These are phyloP conservation scores for Amphipyra berbera DNA, from an alignment of 2,888 invertebrate species.

Conservation along the genomic window DNA sequence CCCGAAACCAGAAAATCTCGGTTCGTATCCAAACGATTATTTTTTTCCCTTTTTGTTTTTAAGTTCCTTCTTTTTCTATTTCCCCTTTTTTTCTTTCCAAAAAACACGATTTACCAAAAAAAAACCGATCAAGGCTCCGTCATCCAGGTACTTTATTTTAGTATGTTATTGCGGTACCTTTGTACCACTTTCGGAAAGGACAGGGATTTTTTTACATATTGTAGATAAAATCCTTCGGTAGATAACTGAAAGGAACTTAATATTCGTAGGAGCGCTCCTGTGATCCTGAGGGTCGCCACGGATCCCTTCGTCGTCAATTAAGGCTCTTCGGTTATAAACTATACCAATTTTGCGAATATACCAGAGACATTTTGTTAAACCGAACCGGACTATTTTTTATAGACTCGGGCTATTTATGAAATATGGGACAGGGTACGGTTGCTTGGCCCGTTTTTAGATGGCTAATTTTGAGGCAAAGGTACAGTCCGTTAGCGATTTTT, in stretches of 20 bases:
- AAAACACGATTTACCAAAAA: too few relatives aligned
- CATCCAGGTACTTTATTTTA: too few relatives aligned
- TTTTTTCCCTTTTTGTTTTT: too few relatives aligned
- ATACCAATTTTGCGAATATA: slow-evolving; percentile 49
- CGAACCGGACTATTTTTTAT: slow-evolving; percentile 18
- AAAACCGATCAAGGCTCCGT: too few relatives aligned
- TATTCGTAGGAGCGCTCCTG: slow-evolving; percentile 47
- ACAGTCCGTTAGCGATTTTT: neutral
- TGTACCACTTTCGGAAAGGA: too few relatives aligned
- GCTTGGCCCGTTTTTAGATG: slow-evolving; percentile 18
- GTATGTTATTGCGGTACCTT: too few relatives aligned
- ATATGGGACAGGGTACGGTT: slow-evolving; percentile 5
- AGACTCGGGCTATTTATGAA: slow-evolving; percentile 17
- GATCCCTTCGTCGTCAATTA: slow-evolving; percentile 54
- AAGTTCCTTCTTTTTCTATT: too few relatives aligned
- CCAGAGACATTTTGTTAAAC: slow-evolving; percentile 29
- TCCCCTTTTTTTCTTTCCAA: too few relatives aligned
- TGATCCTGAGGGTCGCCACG: slow-evolving; percentile 41
- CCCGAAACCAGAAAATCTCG: too few relatives aligned
- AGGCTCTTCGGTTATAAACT: slow-evolving; percentile 45
- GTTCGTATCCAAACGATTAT: too few relatives aligned
- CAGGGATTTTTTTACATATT: too few relatives aligned
- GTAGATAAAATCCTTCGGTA: slow-evolving; percentile 23
- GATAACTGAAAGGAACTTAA: slow-evolving; percentile 45
- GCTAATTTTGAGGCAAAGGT: slow-evolving; percentile 18